Conservation (phyloP, 2,113 vertebrate species). For the Coracopsis vasa region DNA sequence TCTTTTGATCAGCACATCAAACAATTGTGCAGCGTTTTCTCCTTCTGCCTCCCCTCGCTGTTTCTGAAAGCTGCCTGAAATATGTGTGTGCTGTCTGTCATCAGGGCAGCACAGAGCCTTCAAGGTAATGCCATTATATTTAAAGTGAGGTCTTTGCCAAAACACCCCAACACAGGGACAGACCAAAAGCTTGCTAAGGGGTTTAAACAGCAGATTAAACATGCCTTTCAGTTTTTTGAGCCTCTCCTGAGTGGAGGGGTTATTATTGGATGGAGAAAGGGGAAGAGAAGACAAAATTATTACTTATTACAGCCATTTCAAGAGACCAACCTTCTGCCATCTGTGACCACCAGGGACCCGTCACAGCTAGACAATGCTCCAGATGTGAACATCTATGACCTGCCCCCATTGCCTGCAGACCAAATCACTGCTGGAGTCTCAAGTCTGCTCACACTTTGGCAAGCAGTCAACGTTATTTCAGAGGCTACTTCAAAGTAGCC, state of each 20-base stretch:
- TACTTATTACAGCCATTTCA: neutral
- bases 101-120: neutral
- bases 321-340: neutral
- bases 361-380: neutral
- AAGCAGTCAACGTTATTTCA: neutral
- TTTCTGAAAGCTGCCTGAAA: conserved; percentile 20
- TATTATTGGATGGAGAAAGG: neutral
- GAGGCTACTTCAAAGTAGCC: neutral
- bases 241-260: neutral
- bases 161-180: neutral
- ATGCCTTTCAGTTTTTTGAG: neutral
- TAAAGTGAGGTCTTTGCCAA: neutral
- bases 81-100: neutral
- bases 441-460: neutral
- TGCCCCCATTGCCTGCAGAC: neutral
- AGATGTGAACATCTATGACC: neutral
- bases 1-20: conserved; percentile 67
- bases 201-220: neutral
- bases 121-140: neutral
- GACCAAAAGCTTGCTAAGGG: neutral
- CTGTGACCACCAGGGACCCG: neutral
- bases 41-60: neutral
- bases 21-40: conserved; percentile 25
- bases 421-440: neutral
- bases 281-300: neutral